Conservation (phyloP, 2,113 vertebrate genomes). For the Microcebus ravelobensis region DNA sequence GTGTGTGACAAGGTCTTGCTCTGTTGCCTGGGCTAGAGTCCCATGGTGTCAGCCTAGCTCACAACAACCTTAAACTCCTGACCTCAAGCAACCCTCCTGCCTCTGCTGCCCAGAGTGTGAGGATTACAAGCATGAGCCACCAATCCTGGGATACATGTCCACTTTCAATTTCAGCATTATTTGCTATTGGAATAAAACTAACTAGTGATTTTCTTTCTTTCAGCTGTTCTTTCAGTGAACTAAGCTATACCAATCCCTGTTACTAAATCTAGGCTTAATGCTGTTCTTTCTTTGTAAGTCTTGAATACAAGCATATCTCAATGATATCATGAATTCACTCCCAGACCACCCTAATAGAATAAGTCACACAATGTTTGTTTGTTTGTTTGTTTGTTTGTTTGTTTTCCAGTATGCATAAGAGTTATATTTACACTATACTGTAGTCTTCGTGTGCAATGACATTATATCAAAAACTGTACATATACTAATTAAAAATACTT, state of each 20-base stretch:
- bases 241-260: background rate
- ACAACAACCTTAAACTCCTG: too few species aligned
- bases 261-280: background rate
- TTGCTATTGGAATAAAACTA: background rate
- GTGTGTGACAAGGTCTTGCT: too few species aligned
- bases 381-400: background rate
- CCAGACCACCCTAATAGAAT: background rate
- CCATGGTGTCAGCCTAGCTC: too few species aligned
- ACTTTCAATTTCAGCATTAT: background rate
- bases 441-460: background rate
- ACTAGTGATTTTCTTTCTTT: background rate
- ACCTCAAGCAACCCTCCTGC: too few species aligned
- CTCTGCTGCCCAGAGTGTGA: too few species aligned
- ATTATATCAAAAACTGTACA: background rate
- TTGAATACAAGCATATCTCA: background rate
- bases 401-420: background rate
- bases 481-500: background rate
- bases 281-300: background rate
- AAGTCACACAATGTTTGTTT: background rate
- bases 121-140: too few species aligned
- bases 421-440: background rate
- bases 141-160: too few species aligned
- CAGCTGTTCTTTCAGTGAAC: background rate
- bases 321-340: background rate
- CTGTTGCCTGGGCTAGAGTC: too few species aligned